A percentile compares a stretch with the other conserved stretches of the same genome.
Conservation (phyloP, 2,113 vertebrate species). For the Vidua macroura region DNA sequence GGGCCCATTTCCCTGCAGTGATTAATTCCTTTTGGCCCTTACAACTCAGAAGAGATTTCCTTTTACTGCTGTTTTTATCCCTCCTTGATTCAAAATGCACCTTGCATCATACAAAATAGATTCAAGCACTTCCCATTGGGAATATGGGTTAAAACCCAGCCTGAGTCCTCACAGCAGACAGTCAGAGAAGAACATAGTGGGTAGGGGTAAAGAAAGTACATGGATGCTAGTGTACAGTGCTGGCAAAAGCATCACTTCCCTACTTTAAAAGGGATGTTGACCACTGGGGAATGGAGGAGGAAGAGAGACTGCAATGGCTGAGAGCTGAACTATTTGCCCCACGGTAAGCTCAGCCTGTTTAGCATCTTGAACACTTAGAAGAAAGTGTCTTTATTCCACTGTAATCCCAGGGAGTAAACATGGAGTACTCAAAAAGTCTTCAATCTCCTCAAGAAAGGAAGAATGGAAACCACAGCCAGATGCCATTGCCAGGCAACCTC, state of each 20-base stretch:
- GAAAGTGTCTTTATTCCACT: neutral
- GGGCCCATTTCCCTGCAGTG: neutral
- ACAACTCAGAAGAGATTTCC: neutral
- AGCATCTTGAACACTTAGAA: neutral
- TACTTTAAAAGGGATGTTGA: neutral
- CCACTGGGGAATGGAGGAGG: neutral
- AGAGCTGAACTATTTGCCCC: neutral
- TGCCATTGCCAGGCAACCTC: neutral
- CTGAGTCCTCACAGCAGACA: neutral
- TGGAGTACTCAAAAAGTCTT: neutral
- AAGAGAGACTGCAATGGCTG: neutral
- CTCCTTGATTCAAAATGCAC: neutral
- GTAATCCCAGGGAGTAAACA: conserved; percentile 13
- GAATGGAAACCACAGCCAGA: neutral
- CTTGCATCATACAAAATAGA: neutral
- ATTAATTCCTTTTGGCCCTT: neutral
- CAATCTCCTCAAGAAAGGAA: conserved; percentile 9
- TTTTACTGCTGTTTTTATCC: neutral
- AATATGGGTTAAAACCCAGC: neutral
- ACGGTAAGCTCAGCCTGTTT: neutral
- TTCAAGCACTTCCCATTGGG: neutral
- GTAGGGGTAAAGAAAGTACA: neutral
- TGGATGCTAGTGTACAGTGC: neutral
- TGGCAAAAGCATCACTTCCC: neutral
- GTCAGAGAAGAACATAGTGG: neutral